Evolutionary conservation across 1,140 invertebrate species (phyloP).

Genomic region (Scaptomyza hsui): DNA sequence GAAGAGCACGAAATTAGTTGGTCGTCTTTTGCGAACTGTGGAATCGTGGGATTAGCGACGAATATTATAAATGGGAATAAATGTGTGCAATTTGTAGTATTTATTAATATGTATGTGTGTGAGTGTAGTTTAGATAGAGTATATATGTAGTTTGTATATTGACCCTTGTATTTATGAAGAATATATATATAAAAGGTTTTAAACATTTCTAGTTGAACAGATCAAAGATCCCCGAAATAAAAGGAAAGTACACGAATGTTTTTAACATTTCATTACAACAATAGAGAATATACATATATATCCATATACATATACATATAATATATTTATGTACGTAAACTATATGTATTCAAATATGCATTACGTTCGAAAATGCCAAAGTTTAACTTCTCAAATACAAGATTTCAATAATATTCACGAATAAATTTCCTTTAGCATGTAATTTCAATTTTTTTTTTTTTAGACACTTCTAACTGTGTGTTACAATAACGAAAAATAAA

Average conservation of each 20-base stretch:
- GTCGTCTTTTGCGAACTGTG: conserved; percentile 16
- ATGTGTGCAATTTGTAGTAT: conserved; percentile 47
- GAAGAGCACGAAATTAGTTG: conserved; percentile 3
- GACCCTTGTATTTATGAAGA: conserved; percentile 20
- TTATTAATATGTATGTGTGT: conserved; percentile 47
- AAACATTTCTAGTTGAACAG: conserved; percentile 20
- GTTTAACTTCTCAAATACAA: conserved; percentile 12
- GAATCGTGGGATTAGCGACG: conserved; percentile 58
- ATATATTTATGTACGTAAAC: conserved; percentile 13
- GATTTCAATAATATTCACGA: not conserved
- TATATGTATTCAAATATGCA: conserved; percentile 6
- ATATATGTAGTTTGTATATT: conserved; percentile 44
- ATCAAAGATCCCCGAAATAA: not conserved
- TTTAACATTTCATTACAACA: conserved; percentile 8
- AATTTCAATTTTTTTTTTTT: conserved; percentile 1
- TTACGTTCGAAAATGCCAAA: conserved; percentile 30
- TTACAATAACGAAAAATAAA: conserved; percentile 5
- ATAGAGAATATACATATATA: not conserved
- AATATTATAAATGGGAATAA: not conserved
- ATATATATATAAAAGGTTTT: conserved; percentile 8
- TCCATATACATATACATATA: conserved; percentile 17
- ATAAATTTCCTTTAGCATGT: not conserved
- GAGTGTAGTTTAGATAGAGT: conserved; percentile 48
- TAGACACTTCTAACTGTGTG: conserved; percentile 3
- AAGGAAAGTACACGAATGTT: not conserved